Conservation (phyloP, 2,888 invertebrate species). For the Cheiracanthium punctorium region DNA sequence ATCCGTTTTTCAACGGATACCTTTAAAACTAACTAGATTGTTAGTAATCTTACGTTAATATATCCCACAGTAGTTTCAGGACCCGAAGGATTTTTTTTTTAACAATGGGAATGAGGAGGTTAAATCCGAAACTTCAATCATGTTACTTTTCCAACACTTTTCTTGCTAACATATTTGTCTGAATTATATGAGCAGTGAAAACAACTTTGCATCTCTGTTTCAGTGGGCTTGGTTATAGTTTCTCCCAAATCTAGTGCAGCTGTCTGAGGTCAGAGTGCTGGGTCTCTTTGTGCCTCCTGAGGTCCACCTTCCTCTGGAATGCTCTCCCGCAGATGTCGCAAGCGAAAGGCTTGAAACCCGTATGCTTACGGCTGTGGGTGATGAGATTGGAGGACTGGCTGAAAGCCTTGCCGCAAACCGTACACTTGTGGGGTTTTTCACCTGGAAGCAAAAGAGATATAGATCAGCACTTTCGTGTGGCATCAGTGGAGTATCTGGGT, state of each 20-base stretch:
- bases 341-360: slow-evolving; percentile 79
- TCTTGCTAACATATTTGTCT: too few species aligned
- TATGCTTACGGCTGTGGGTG: slow-evolving; percentile 79
- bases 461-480: not conserved
- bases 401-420: slow-evolving; percentile 79
- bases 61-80: too few species aligned
- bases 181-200: too few species aligned
- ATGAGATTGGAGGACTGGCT: slow-evolving; percentile 79
- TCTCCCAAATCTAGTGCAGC: slow-evolving; percentile 16
- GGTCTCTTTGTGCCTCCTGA: slow-evolving; percentile 78
- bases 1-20: too few species aligned
- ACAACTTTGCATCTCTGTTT: not conserved
- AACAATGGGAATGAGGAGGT: too few species aligned
- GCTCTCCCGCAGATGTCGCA: slow-evolving; percentile 78
- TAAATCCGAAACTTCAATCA: too few species aligned
- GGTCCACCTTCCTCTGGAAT: slow-evolving; percentile 79
- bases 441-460: slow-evolving; percentile 74
- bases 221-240: not conserved
- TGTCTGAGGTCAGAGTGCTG: slow-evolving; percentile 75
- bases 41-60: too few species aligned
- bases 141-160: too few species aligned
- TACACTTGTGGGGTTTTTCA: slow-evolving; percentile 79
- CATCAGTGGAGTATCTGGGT: not conserved
- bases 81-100: too few species aligned
- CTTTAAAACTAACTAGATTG: too few species aligned